Conservation (phyloP, 2,888 invertebrate genomes). For the Platerodrilus igneus region DNA sequence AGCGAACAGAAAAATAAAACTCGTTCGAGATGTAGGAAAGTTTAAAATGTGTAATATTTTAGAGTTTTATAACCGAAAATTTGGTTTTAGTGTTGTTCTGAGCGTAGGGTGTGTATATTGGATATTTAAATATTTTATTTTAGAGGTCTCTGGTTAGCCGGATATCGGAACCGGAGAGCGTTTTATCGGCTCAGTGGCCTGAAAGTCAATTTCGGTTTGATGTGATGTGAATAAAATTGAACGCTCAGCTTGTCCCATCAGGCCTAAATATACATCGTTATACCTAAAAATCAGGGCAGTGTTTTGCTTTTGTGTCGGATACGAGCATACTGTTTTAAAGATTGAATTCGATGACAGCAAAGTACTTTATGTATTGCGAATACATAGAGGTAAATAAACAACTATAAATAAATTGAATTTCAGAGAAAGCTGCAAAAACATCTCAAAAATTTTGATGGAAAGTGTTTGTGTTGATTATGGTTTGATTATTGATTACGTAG, state of each 20-base stretch:
- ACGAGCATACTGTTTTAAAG: too few species aligned
- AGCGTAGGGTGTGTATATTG: slow-evolving; percentile 14
- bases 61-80: slow-evolving; percentile 14
- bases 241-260: slow-evolving; percentile 42
- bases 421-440: too few species aligned
- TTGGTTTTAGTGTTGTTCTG: slow-evolving; percentile 16
- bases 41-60: slow-evolving; percentile 15
- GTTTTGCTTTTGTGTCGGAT: not conserved
- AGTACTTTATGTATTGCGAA: too few species aligned
- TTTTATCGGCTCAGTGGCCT: slow-evolving; percentile 45
- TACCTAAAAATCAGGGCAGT: slow-evolving; percentile 25
- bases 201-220: slow-evolving; percentile 48
- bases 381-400: too few species aligned
- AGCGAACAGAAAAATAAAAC: too few species aligned
- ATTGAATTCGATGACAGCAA: too few species aligned
- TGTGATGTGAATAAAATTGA: slow-evolving; percentile 47
- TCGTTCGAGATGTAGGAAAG: slow-evolving; percentile 11
- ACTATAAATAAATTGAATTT: too few species aligned
- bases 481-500: too few species aligned
- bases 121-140: slow-evolving; percentile 25
- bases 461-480: too few species aligned
- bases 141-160: slow-evolving; percentile 24
- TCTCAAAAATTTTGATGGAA: too few species aligned
- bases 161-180: slow-evolving; percentile 29
- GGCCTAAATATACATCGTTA: slow-evolving; percentile 38